Base-by-base conservation (phyloP, 2,888 invertebrate species). In the Brachylomia viminalis region DNA sequence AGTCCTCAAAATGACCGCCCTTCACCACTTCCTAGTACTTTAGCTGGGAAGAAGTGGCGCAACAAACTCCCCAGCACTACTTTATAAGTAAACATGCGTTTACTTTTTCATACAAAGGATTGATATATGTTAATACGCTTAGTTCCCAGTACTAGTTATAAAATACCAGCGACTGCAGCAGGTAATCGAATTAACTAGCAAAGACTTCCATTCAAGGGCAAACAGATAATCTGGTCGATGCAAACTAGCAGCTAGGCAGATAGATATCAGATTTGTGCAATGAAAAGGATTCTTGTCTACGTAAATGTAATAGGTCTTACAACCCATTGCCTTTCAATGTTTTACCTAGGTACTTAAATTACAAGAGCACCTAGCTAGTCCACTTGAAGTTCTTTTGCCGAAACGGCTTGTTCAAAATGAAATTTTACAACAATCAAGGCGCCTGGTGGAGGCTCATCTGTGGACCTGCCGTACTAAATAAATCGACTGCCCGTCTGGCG, bases 91-190 rank as follows among this genome's bases (percentile, higher is more conserved):
- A 45, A 52, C 33, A 79, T 4, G 17, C 23, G 20, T 42, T 30
- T 33, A 58, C 11, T 45, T 47, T 72, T 79, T 23, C 49, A 72
- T 47, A 23, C 13, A 49, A 52, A 62, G 73, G 54, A 61, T 70
- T 82, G 67, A 79, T 73, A 58, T 58, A 49, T 33, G 80, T 68
- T 83, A 82, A 84, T 83, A 73, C 52, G 66, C 62, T 84, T 84
- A 73, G 77, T 69, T 27, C 3, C 33, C 20, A 83, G 70, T 83
- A 38, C 38, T 38, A 69, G 59, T 23, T 72, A 84, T 38, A 61
- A 73, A 83, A 66, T 73, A 47, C 72, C 30, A 64, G 65, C 61
- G 69, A 73, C 52, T 76, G 38, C 72, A 65, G 69, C 72, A 56
- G n/a, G 70, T 79, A 80, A 82, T 84, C 79, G 64, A 75, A 82